Percentiles rank a stretch among this genome's conserved stretches.
Evolutionary conservation across 2,888 invertebrate species (phyloP).

Genomic region (Tenodera sinensis): DNA sequence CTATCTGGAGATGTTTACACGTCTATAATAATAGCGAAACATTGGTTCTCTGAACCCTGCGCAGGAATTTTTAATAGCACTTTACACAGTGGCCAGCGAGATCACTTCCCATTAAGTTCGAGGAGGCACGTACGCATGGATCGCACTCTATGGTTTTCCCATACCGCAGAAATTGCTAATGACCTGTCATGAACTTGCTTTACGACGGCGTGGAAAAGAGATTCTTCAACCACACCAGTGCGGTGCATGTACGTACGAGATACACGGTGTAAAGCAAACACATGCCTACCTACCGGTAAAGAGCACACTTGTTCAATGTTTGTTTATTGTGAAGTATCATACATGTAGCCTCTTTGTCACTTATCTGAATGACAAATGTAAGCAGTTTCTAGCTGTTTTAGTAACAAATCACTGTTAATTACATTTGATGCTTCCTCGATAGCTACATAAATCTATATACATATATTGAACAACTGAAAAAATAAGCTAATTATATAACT

Average conservation of each 20-base stretch:
- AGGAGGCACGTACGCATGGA: not conserved
- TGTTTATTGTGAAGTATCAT: no score
- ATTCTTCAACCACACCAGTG: not conserved
- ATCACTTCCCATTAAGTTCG: not conserved
- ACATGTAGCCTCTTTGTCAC: no score
- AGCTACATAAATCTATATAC: no score
- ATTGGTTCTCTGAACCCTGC: not conserved
- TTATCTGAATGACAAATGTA: no score
- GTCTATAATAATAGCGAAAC: not conserved
- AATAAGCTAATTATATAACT: no score
- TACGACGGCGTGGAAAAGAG: not conserved
- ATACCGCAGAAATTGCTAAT: not conserved
- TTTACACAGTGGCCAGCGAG: not conserved
- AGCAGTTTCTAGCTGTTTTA: no score
- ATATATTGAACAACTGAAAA: no score
- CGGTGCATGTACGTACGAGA: not conserved
- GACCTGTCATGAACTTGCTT: not conserved
- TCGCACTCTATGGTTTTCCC: not conserved
- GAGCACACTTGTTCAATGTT: no score
- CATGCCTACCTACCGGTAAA: not conserved
- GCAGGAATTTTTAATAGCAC: not conserved
- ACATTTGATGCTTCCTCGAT: no score
- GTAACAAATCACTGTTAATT: no score
- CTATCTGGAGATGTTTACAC: not conserved
- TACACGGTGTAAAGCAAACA: not conserved